A percentile compares a stretch with the other conserved stretches of the same genome.
These are phyloP conservation scores for Alloplasta piceator DNA, from an alignment of 2,888 invertebrate genomes.

Conservation along the genomic window DNA sequence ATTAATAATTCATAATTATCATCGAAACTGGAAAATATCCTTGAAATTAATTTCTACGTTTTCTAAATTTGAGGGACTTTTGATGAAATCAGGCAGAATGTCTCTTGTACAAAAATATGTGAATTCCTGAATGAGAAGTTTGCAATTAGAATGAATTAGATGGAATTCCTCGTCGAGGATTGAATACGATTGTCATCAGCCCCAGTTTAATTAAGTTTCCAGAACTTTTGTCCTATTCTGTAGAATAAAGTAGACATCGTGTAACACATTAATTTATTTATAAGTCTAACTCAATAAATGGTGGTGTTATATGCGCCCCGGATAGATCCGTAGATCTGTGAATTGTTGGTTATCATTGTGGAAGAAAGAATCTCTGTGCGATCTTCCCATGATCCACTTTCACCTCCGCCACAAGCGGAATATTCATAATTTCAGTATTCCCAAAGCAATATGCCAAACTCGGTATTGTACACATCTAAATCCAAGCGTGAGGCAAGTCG, in stretches of 20 bases:
- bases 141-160: no score
- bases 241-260: background rate
- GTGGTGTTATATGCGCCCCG: background rate
- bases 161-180: no score
- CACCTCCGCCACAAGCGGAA: conserved; percentile 36
- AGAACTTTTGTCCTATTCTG: background rate
- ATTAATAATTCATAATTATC: no score
- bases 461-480: conserved; percentile 2
- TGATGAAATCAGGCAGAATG: no score
- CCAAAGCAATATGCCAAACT: conserved; percentile 18
- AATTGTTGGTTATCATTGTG: conserved; percentile 33
- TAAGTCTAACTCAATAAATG: conserved; percentile 1
- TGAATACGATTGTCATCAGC: background rate
- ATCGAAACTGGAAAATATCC: no score
- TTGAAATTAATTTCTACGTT: no score
- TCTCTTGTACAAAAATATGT: no score
- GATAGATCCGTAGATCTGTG: conserved; percentile 6
- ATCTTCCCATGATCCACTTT: conserved; percentile 60
- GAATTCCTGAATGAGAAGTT: no score
- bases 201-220: conserved; percentile 3
- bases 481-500: conserved; percentile 7
- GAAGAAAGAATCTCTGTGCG: conserved; percentile 25
- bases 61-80: no score
- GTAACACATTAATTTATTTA: conserved; percentile 3
- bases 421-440: conserved; percentile 56